phyloP scores from a whole-genome alignment of 2,113 vertebrate species.

The Zosterops pallidus region DNA sequence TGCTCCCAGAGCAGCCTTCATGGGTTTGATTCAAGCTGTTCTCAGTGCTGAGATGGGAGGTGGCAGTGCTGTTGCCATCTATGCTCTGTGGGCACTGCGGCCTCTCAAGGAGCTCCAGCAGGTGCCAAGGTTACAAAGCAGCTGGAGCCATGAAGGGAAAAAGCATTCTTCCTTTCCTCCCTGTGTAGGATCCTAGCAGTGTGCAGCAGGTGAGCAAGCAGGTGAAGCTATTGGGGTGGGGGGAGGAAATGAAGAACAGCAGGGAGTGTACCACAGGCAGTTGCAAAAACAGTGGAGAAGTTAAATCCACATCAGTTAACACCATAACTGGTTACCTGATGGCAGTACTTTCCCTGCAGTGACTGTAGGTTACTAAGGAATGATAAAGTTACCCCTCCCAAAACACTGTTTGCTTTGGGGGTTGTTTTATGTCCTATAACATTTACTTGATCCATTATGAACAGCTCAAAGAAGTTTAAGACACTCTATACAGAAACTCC shows the following conservation, averaged over 20 bases:
- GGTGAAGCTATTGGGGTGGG: accelerated
- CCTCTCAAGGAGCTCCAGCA: neutral
- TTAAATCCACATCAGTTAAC: neutral
- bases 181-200: neutral
- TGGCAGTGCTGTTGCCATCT: neutral
- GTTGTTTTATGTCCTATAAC: neutral
- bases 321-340: neutral
- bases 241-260: neutral
- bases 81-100: neutral
- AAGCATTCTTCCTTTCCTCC: neutral
- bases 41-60: neutral
- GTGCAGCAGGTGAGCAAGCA: neutral
- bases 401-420: neutral
- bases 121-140: neutral
- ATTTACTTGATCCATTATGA: neutral
- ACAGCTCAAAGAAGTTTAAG: neutral
- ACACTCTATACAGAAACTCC: neutral
- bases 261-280: neutral
- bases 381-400: neutral
- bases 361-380: neutral
- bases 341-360: neutral
- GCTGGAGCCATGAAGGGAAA: neutral
- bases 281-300: neutral
- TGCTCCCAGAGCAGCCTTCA: neutral
- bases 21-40: neutral